Conservation (phyloP, 2,888 invertebrate genomes). For the Hydrotaea diabolus region DNA sequence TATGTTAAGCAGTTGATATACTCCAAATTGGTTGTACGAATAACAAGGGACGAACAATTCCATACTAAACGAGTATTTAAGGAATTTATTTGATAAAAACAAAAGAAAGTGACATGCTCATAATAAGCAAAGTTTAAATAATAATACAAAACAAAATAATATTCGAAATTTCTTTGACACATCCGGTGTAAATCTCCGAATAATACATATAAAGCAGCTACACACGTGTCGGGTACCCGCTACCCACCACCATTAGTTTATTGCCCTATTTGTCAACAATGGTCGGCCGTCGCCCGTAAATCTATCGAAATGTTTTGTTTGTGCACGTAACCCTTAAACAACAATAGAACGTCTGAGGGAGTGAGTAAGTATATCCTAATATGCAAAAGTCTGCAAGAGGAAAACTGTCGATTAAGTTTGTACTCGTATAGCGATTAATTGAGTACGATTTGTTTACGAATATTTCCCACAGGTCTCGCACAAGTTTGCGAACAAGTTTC, state of each 20-base stretch:
- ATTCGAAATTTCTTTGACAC: conserved; percentile 33
- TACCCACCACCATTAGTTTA: conserved; percentile 5
- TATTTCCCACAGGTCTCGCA: not conserved
- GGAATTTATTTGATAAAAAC: conserved; percentile 1
- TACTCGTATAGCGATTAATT: conserved; percentile 16
- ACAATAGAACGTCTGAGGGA: not conserved
- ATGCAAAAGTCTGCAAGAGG: not conserved
- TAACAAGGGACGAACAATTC: too few species aligned
- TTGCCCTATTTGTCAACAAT: conserved; percentile 18
- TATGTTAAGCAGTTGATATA: too few species aligned
- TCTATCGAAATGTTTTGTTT: conserved; percentile 8
- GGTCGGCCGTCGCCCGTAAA: not conserved
- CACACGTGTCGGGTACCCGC: conserved; percentile 20
- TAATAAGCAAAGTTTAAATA: conserved; percentile 28
- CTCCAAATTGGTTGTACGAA: too few species aligned
- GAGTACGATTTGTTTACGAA: not conserved
- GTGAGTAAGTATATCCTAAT: not conserved
- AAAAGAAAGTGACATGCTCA: conserved; percentile 9
- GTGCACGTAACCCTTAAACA: not conserved
- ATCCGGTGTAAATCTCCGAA: conserved; percentile 17
- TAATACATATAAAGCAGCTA: not conserved
- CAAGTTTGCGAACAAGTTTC: not conserved
- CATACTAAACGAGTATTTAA: not conserved
- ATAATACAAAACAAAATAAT: conserved; percentile 30
- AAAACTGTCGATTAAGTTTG: not conserved